Evolutionary conservation across 2,888 invertebrate species (phyloP).

Genomic region (Volucella zonaria): DNA sequence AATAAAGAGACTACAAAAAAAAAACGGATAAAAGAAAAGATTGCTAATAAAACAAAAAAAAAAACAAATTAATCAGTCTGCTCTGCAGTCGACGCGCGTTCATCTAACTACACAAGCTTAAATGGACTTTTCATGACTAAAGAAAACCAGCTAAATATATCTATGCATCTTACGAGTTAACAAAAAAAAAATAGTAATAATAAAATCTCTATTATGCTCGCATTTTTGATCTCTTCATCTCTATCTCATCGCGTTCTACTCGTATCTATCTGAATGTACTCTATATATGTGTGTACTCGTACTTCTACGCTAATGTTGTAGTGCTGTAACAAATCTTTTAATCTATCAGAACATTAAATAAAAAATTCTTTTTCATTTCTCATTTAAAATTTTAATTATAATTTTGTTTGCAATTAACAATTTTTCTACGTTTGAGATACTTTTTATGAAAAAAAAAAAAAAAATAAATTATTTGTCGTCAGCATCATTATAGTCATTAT

Average conservation of each 20-base stretch:
- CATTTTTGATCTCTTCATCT: slow-evolving; percentile 39
- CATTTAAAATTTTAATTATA: slow-evolving; percentile 63
- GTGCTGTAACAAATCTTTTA: slow-evolving; percentile 77
- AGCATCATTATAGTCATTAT: slow-evolving; percentile 25
- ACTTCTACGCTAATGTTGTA: slow-evolving; percentile 60
- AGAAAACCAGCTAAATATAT: slow-evolving; percentile 31
- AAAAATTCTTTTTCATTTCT: slow-evolving; percentile 52
- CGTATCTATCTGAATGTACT: slow-evolving; percentile 61
- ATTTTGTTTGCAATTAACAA: slow-evolving; percentile 44
- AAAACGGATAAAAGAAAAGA: slow-evolving; percentile 8
- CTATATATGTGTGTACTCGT: slow-evolving; percentile 69
- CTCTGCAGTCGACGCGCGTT: slow-evolving; percentile 5
- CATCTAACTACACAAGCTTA: slow-evolving; percentile 18
- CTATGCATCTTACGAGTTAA: slow-evolving; percentile 11
- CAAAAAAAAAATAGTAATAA: not conserved
- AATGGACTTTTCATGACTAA: slow-evolving; percentile 14
- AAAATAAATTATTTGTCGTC: slow-evolving; percentile 75
- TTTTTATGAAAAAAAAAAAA: slow-evolving; percentile 74
- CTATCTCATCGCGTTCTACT: slow-evolving; percentile 32
- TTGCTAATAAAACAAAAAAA: slow-evolving; percentile 20
- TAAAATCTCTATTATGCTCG: slow-evolving; percentile 19
- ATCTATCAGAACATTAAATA: no score
- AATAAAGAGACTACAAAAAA: not conserved
- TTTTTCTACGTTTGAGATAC: slow-evolving; percentile 50
- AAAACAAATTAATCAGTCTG: slow-evolving; percentile 17